Conservation (phyloP, 1,140 invertebrate genomes). For the Wiebesia pumilae region DNA sequence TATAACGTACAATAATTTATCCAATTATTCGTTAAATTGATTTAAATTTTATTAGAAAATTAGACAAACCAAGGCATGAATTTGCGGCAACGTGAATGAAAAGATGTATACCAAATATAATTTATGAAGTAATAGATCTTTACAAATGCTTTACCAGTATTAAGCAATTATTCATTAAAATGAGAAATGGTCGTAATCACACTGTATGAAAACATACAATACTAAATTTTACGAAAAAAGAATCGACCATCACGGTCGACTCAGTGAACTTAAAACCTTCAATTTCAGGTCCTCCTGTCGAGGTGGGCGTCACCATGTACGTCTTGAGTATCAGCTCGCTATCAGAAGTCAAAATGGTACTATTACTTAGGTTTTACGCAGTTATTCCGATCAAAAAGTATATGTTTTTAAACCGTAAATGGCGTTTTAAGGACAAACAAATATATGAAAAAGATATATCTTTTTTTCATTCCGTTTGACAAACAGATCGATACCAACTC, state of each 20-base stretch:
- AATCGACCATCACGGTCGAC: conserved; percentile 68
- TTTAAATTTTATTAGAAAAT: not conserved
- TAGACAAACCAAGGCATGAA: conserved; percentile 17
- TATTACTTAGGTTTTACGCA: conserved; percentile 77
- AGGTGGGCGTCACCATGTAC: conserved; percentile 98
- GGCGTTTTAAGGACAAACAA: not conserved
- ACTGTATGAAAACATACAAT: conserved; percentile 34
- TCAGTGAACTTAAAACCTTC: conserved; percentile 73
- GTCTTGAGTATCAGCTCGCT: conserved; percentile 98
- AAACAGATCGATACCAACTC: not conserved
- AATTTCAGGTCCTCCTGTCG: conserved; percentile 94
- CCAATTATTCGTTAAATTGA: too few species aligned
- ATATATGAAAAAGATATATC: not conserved
- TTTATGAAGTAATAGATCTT: not conserved
- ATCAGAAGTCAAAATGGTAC: conserved; percentile 99
- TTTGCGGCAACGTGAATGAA: conserved; percentile 18
- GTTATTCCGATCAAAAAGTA: conserved; percentile 66
- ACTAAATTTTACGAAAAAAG: conserved; percentile 38
- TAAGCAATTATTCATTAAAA: not conserved
- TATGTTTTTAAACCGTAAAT: conserved; percentile 17
- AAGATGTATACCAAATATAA: not conserved
- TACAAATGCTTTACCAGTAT: conserved; percentile 5
- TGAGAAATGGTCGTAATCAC: conserved; percentile 23
- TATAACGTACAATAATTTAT: too few species aligned
- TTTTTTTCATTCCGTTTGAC: not conserved